Conservation (phyloP, 2,113 vertebrate species). For the Toxostoma redivivum region DNA sequence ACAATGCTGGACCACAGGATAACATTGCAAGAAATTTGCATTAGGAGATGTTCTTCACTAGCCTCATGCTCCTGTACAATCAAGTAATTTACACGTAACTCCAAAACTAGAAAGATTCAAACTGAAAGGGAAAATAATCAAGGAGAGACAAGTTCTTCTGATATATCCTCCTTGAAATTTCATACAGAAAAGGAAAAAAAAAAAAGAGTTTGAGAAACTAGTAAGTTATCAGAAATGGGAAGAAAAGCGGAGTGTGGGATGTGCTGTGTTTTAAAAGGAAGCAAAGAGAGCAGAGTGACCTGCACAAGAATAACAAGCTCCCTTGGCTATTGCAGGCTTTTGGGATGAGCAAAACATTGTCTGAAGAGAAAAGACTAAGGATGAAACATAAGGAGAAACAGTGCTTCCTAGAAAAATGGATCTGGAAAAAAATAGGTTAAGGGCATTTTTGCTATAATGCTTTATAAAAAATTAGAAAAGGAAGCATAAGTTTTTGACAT, state of each 20-base stretch:
- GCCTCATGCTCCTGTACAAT: neutral
- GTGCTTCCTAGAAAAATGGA: neutral
- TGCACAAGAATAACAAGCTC: slow-evolving; percentile 18
- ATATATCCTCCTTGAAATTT: neutral
- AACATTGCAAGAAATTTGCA: neutral
- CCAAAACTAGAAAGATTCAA: neutral
- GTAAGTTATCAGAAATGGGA: neutral
- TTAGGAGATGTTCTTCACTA: neutral
- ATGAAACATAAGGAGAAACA: neutral
- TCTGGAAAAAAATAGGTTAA: neutral
- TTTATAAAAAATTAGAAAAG: neutral
- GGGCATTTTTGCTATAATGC: neutral
- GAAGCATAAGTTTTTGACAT: neutral
- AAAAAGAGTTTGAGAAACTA: neutral
- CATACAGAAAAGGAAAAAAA: neutral
- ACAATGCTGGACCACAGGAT: neutral
- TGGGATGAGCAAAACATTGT: neutral
- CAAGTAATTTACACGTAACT: neutral
- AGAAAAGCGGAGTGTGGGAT: neutral
- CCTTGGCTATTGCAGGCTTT: neutral
- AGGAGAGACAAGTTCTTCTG: neutral
- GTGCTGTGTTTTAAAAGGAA: neutral
- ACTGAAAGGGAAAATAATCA: neutral
- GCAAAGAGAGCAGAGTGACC: neutral
- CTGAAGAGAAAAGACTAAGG: neutral